Base-by-base conservation (phyloP, 2,888 invertebrate species). In the Melitaea athalia region DNA sequence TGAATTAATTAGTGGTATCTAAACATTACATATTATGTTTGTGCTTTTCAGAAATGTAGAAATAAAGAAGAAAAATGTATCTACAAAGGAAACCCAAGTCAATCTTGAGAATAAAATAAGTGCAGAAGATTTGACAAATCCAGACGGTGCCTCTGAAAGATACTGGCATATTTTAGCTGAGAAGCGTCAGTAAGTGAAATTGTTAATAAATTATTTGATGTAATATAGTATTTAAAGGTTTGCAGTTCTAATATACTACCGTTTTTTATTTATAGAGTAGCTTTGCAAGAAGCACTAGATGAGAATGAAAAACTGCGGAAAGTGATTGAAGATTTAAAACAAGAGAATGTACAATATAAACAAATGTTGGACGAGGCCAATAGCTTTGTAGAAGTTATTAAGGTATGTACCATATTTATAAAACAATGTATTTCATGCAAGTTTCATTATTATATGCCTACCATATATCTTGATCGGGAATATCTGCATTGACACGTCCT, bases 131-230 rank as follows among this genome's bases (percentile, higher is more conserved):
- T 90, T 97, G 47, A 96, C 95, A 0, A 94, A 95, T 53, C 94
- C 95, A 68, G 94, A 94, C 67, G 94, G 93, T 49, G 95, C 97
- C 5, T 95, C 96, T 68, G 95, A 95, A 79, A 94, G 94, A 72
- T 97, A 97, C 82, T 97, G 96, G 96, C 92, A 96, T 85, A 89
- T 94, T 59, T 82, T 97, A 72, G 96, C 97, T 33, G 96, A 96
- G 81, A 95, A 95, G 78, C 94, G 97, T 70, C 94, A 89, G 93
- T 93, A 75, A 87, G 90, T 88, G 45, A 5, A 12, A 12, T 12
- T 24, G 24, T 24, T 14, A 7, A 24, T 24, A 24, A 24, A 24
- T 24, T 24, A 24, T 24, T 24, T 24, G 24, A 24, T 24, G 24
- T 24, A 24, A 24, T 24, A 24, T 24, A 24, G 3, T 24, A 24